Evolutionary conservation across 2,888 invertebrate genomes (phyloP), one percentile per base, ranked within the genome.

Genomic region (Drepana falcataria): DNA sequence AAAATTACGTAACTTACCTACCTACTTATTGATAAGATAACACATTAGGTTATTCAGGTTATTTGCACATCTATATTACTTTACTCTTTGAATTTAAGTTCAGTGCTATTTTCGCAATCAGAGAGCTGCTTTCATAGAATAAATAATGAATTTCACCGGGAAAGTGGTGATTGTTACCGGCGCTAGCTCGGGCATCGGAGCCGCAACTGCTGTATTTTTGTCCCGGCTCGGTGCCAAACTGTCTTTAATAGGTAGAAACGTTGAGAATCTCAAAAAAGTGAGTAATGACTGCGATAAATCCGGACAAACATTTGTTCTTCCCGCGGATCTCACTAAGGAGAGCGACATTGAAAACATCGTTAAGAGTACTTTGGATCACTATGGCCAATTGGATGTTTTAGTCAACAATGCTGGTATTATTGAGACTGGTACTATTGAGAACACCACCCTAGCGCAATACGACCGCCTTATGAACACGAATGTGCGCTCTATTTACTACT

Each of bases 401-500:
- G 93, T 97, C 0, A 97, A 99, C 81, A 97, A 96, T 86, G 98
- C 98, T 21, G 98, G 98, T 2, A 94, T 96, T 37, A 83, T 98
- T 35, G 96, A 95, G 75, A 88, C 88, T 0, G 98, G 98, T 40
- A 92, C 93, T 1, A 97, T 98, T 68, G 98, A 98, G 85, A 95
- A 93, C 62, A 96, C 98, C 0, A 93, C 93, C 34, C 73, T 99
- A 66, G 96, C 96, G 51, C 97, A 98, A 74, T 98, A 94, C 75
- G 99, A 99, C 80, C 92, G 95, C 35, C 88, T 97, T 7, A 97
- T 99, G 94, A 96, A 96, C 71, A 93, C 95, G 2, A 99, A 99
- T 82, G 95, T 98, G 0, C 94, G 97, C 58, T 93, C 96, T 0
- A 91, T 96, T 33, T 96, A 96, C 75, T 93, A 96, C 58, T 80